These are phyloP conservation scores for Drosophila saltans DNA, from an alignment of 1,140 invertebrate genomes.

Conservation along the genomic window DNA sequence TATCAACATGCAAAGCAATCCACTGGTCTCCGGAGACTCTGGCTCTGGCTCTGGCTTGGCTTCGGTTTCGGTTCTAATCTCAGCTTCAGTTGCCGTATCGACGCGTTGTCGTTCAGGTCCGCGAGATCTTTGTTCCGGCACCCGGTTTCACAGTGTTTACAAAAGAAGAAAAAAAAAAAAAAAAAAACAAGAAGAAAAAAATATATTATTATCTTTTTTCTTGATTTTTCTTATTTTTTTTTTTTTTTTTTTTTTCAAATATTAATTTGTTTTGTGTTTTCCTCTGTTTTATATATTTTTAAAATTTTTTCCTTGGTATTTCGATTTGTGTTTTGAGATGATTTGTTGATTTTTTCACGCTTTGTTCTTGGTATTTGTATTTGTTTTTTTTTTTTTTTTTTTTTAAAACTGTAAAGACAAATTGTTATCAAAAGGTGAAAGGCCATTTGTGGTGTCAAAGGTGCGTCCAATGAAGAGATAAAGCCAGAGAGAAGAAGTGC, in stretches of 20 bases:
- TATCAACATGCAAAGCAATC: constrained; percentile 13
- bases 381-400: background rate
- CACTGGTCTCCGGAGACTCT: background rate
- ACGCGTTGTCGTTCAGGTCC: constrained; percentile 36
- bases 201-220: too few relatives aligned
- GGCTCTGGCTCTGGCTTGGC: constrained; percentile 1
- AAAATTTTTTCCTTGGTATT: too few relatives aligned
- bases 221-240: constrained; percentile 7
- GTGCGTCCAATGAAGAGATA: background rate
- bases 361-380: too few relatives aligned
- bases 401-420: background rate
- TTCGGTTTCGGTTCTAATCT: constrained; percentile 41
- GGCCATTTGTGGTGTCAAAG: background rate
- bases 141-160: constrained; percentile 23
- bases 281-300: too few relatives aligned
- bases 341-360: too few relatives aligned
- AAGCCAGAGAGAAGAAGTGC: background rate
- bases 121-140: constrained; percentile 31
- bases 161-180: too few relatives aligned
- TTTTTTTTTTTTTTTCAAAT: constrained; percentile 16
- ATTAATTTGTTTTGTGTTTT: constrained; percentile 2
- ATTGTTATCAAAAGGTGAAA: constrained; percentile 14
- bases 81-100: constrained; percentile 51
- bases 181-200: too few relatives aligned
- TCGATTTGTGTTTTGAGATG: too few relatives aligned